Conservation (phyloP, 2,888 invertebrate species). For the Pyrocoelia pectoralis region DNA sequence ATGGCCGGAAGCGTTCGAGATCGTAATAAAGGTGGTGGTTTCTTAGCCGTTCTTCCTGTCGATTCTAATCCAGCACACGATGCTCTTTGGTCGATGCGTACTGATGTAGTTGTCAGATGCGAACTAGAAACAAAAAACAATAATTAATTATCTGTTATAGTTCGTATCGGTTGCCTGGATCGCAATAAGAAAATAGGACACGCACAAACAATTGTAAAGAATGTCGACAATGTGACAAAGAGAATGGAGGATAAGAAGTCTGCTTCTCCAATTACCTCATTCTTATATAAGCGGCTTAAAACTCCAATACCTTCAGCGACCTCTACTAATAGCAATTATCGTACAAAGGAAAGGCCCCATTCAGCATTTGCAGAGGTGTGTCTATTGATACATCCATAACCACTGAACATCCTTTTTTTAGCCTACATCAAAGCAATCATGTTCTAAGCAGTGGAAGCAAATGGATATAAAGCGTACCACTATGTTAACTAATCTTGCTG, state of each 20-base stretch:
- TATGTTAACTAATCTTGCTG: not conserved
- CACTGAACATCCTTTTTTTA: not conserved
- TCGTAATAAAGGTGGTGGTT: conserved; percentile 75
- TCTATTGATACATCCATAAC: not conserved
- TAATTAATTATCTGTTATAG: not conserved
- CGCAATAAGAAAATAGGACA: not conserved
- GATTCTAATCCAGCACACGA: conserved; percentile 66
- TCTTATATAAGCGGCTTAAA: no score
- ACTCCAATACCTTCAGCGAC: no score
- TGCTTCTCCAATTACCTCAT: no score
- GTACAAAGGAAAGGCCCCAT: not conserved
- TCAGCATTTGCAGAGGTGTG: not conserved
- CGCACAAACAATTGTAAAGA: not conserved
- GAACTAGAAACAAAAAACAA: conserved; percentile 52
- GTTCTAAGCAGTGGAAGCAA: not conserved
- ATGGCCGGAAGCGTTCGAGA: conserved; percentile 89
- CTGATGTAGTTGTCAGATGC: conserved; percentile 48
- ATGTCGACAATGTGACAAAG: not conserved
- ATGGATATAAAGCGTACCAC: not conserved
- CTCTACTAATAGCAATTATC: no score
- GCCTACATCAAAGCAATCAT: not conserved
- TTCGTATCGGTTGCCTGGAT: no score
- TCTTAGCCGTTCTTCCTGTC: conserved; percentile 60
- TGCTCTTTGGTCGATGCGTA: conserved; percentile 59
- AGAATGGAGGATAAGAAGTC: no score